A percentile compares a stretch with the other conserved stretches of the same genome.
These are phyloP conservation scores for Dione juno DNA, from an alignment of 2,888 invertebrate species.

Conservation along the genomic window DNA sequence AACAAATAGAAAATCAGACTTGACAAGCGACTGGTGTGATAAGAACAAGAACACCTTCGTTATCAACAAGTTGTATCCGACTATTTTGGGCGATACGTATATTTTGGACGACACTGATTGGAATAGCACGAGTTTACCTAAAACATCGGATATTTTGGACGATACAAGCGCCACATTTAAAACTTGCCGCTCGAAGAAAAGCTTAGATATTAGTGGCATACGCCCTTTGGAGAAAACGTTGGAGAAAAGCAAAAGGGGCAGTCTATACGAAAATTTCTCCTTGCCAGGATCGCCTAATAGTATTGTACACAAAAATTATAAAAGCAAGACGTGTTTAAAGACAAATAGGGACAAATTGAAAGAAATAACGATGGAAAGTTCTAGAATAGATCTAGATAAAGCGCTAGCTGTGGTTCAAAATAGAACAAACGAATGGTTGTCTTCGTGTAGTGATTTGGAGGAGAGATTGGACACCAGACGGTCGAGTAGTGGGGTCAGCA, in stretches of 20 bases:
- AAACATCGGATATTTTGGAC: constrained; percentile 42
- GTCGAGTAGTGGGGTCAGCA: constrained; percentile 77
- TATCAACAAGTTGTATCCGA: constrained; percentile 76
- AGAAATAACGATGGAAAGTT: not conserved
- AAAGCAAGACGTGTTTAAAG: constrained; percentile 66
- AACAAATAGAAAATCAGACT: constrained; percentile 67
- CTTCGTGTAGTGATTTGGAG: constrained; percentile 54
- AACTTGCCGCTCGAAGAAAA: constrained; percentile 63
- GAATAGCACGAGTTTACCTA: constrained; percentile 41
- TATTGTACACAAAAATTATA: constrained; percentile 72
- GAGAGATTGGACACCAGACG: constrained; percentile 67
- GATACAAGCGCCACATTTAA: constrained; percentile 63
- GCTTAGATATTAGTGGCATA: constrained; percentile 68
- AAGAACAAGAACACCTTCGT: constrained; percentile 68
- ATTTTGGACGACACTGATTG: constrained; percentile 62
- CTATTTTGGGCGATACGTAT: constrained; percentile 70
- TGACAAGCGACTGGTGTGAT: constrained; percentile 76
- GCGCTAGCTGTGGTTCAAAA: constrained; percentile 71
- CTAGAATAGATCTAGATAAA: constrained; percentile 58
- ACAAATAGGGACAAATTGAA: constrained; percentile 43
- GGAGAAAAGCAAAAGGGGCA: constrained; percentile 56
- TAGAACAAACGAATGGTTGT: constrained; percentile 71
- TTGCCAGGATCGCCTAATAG: constrained; percentile 72
- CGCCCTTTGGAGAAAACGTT: constrained; percentile 58
- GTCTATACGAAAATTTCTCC: constrained; percentile 74